A percentile compares a stretch with the other conserved stretches of the same genome.
These are phyloP conservation scores for Reticulitermes lucifugus DNA, from an alignment of 2,888 invertebrate genomes.

Conservation along the genomic window DNA sequence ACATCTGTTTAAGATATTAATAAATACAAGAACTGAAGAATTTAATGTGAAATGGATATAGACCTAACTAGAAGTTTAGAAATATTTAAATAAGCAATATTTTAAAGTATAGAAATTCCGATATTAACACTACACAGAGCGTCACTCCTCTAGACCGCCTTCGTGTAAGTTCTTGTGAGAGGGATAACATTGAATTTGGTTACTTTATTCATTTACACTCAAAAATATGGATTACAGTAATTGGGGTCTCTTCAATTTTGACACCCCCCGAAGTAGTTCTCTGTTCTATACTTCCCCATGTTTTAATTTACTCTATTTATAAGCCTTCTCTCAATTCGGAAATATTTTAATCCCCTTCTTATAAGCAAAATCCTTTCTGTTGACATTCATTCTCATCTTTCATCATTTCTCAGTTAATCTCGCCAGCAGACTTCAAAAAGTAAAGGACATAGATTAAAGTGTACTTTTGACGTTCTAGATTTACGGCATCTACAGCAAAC, in stretches of 20 bases:
- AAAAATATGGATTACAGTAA: too few relatives aligned
- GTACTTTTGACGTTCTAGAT: not conserved
- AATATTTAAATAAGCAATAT: too few relatives aligned
- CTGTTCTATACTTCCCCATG: not conserved
- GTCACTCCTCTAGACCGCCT: too few relatives aligned
- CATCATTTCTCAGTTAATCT: not conserved
- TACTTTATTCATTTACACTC: too few relatives aligned
- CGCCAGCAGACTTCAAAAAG: not conserved
- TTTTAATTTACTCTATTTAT: not conserved
- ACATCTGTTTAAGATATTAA: too few relatives aligned
- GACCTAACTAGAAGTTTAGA: too few relatives aligned
- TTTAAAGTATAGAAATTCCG: too few relatives aligned
- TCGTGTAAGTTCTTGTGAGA: too few relatives aligned
- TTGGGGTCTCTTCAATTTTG: not conserved
- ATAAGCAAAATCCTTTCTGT: not conserved
- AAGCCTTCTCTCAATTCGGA: not conserved
- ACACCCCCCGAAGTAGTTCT: not conserved
- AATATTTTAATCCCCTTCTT: not conserved
- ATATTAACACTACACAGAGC: too few relatives aligned
- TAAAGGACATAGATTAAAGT: not conserved
- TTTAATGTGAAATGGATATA: too few relatives aligned
- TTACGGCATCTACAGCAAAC: not conserved
- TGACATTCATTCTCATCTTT: not conserved
- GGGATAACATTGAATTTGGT: too few relatives aligned
- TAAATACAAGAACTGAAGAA: too few relatives aligned